A percentile compares a stretch with the other conserved stretches of the same genome.
Conservation (phyloP, 2,113 vertebrate genomes). For the Myiopsitta monachus region DNA sequence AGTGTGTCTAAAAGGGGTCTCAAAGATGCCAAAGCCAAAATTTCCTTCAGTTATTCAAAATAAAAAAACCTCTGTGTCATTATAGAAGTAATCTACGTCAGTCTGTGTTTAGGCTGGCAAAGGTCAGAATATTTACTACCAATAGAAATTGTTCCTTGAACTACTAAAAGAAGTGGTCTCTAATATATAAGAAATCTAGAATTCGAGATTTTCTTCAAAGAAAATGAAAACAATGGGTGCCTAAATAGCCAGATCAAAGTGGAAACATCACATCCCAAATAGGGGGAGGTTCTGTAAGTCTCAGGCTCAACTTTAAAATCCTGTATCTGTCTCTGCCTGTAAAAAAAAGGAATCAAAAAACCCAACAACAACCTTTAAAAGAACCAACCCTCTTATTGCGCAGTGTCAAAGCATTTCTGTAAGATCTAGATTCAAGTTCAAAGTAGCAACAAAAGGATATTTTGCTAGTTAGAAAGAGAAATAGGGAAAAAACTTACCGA, state of each 20-base stretch:
- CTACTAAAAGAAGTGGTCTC: neutral
- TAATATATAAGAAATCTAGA: neutral
- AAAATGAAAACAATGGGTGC: rapidly evolving
- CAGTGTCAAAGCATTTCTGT: neutral
- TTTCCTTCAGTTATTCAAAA: neutral
- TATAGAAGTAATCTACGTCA: neutral
- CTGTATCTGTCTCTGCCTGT: too few species aligned
- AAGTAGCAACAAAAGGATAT: neutral
- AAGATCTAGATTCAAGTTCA: neutral
- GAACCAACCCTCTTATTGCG: neutral
- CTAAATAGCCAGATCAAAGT: neutral
- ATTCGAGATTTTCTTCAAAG: neutral
- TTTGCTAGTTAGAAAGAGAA: neutral
- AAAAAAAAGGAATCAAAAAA: neutral
- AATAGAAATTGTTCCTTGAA: neutral
- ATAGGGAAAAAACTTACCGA: constrained; percentile 8
- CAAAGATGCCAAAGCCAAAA: neutral
- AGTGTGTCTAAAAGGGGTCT: neutral
- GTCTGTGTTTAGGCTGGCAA: neutral
- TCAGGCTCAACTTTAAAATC: neutral
- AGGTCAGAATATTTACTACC: neutral
- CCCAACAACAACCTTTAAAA: neutral
- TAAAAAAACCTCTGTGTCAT: neutral
- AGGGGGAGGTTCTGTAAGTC: neutral
- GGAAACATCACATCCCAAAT: neutral